Percentiles rank a stretch among this genome's conserved stretches.
These are phyloP conservation scores for Umimayanthus kanabou DNA, from an alignment of 92 coral and sea anemone species.

Conservation along the genomic window DNA sequence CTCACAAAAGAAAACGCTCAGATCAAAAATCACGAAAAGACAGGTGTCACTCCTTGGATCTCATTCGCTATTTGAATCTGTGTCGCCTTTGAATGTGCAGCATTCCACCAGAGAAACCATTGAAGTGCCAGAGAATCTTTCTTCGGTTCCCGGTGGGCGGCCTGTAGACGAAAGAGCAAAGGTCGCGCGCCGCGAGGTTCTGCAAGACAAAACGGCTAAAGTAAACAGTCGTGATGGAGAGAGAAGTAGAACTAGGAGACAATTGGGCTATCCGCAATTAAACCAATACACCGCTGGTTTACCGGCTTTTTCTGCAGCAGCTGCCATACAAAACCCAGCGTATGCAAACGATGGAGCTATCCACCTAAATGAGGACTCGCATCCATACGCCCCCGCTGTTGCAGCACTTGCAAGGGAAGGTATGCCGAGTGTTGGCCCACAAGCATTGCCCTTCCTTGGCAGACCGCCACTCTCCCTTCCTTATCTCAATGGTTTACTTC, in stretches of 20 bases:
- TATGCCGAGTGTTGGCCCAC: neutral
- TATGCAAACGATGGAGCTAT: slow-evolving; percentile 17
- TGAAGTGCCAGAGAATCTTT: slow-evolving; percentile 70
- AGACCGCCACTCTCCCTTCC: slow-evolving; percentile 12
- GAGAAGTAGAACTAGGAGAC: neutral
- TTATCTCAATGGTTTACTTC: neutral
- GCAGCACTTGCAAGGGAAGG: slow-evolving; percentile 24
- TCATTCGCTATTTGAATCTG: slow-evolving; percentile 66
- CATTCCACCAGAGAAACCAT: slow-evolving; percentile 60
- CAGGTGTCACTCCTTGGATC: slow-evolving; percentile 68
- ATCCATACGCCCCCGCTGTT: slow-evolving; percentile 31
- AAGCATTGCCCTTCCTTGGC: neutral
- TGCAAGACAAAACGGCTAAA: neutral
- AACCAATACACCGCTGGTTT: slow-evolving; percentile 35
- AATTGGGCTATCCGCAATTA: slow-evolving; percentile 11
- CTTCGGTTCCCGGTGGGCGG: slow-evolving; percentile 67
- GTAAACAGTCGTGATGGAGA: neutral
- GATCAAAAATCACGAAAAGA: slow-evolving; percentile 59
- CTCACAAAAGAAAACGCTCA: slow-evolving; percentile 58
- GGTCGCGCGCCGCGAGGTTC: slow-evolving; percentile 25
- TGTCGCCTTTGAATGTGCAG: slow-evolving; percentile 68
- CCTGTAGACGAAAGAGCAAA: slow-evolving; percentile 41
- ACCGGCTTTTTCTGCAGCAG: slow-evolving; percentile 35
- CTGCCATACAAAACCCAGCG: slow-evolving; percentile 51
- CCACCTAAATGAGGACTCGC: neutral